These are phyloP conservation scores for Scalopus aquaticus DNA, from an alignment of 2,113 vertebrate genomes.

Conservation along the genomic window DNA sequence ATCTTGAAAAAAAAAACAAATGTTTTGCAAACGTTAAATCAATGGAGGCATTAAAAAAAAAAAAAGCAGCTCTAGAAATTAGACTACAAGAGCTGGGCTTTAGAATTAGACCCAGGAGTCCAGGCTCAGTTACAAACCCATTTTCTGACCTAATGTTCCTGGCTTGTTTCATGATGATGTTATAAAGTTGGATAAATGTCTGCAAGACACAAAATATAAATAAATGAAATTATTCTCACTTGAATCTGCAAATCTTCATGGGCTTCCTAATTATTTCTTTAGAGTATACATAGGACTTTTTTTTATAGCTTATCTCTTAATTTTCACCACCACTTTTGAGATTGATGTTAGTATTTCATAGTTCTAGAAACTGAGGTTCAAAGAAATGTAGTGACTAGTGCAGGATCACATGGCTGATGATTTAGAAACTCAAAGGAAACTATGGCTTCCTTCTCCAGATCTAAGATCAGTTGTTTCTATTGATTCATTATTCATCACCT, in stretches of 20 bases:
- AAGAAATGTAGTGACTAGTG: background rate
- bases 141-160: background rate
- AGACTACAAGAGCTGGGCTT: background rate
- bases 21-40: background rate
- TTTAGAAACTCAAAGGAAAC: background rate
- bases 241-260: background rate
- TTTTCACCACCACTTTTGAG: background rate
- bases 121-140: background rate
- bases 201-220: background rate
- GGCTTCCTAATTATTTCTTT: constrained; percentile 14
- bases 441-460: background rate
- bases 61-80: background rate
- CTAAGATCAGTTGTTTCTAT: background rate
- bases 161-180: background rate
- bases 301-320: background rate
- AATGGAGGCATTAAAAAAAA: background rate
- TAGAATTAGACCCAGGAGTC: background rate
- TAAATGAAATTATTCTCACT: background rate
- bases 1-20: no score
- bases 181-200: background rate
- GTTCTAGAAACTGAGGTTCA: background rate
- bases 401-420: background rate
- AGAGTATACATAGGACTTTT: background rate
- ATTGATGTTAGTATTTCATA: background rate
- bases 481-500: background rate